Evolutionary conservation across 2,113 vertebrate species (phyloP).

Genomic region (Oreochromis spilurus): DNA sequence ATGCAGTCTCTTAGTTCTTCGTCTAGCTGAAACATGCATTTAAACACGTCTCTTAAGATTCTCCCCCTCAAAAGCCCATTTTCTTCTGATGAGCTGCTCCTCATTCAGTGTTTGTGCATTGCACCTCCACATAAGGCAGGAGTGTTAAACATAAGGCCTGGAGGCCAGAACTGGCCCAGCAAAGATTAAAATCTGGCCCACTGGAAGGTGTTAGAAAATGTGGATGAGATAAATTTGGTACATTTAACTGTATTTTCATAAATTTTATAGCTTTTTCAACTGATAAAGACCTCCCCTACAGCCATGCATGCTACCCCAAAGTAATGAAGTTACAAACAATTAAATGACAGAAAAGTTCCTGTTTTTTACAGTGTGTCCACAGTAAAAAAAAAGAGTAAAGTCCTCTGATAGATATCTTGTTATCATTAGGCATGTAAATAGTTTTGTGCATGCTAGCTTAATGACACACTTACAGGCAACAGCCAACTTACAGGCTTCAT

Average conservation of each 20-base stretch:
- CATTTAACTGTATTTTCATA: background rate
- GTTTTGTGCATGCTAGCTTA: background rate
- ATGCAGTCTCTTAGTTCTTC: background rate
- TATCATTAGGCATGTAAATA: accelerated
- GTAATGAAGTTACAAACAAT: background rate
- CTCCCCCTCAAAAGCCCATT: background rate
- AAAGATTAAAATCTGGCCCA: background rate
- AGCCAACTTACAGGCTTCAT: background rate
- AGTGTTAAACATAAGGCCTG: background rate
- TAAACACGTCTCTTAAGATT: background rate
- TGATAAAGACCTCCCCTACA: background rate
- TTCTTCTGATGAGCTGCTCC: background rate
- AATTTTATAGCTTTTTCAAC: accelerated
- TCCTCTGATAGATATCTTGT: accelerated
- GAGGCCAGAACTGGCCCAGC: background rate
- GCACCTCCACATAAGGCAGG: background rate
- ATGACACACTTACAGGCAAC: background rate
- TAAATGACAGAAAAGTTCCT: background rate
- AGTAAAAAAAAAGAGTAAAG: background rate
- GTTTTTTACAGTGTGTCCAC: background rate
- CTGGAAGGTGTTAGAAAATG: background rate
- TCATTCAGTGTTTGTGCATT: background rate
- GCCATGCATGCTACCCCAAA: background rate
- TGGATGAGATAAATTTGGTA: background rate
- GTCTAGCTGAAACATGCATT: background rate